Evolutionary conservation across 1,140 invertebrate species (phyloP).

Genomic region (Holotrichia oblita): DNA sequence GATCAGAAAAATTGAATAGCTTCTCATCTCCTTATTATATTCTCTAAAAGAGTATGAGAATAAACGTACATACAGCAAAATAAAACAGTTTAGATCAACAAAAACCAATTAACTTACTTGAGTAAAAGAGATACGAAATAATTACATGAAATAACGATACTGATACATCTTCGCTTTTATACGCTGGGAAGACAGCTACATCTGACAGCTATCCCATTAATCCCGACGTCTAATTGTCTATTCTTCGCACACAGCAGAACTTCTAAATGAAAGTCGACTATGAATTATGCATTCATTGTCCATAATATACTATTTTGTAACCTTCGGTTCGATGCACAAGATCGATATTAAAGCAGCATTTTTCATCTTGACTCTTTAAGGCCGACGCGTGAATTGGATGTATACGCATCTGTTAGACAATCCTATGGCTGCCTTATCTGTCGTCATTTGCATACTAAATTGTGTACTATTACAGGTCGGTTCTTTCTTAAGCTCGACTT

Average conservation of each 20-base stretch:
- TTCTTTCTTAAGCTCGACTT: background rate
- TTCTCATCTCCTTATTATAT: no score
- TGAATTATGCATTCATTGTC: slow-evolving; percentile 2
- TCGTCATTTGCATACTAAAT: slow-evolving; percentile 19
- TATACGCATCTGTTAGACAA: background rate
- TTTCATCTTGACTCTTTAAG: slow-evolving; percentile 31
- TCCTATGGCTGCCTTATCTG: background rate
- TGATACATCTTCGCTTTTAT: background rate
- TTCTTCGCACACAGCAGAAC: background rate
- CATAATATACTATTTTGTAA: background rate
- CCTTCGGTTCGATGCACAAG: background rate
- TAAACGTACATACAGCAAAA: no score
- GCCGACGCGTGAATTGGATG: slow-evolving; percentile 24
- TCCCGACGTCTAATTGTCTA: background rate
- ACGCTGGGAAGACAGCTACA: background rate
- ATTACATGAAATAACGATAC: background rate
- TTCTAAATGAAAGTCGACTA: background rate
- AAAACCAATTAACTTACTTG: background rate
- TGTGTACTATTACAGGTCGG: slow-evolving; percentile 17
- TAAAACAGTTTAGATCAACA: background rate
- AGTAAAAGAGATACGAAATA: background rate
- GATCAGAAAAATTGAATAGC: no score
- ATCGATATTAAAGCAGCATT: slow-evolving; percentile 21
- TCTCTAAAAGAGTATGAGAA: no score
- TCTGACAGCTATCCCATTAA: background rate